Evolutionary conservation across 2,113 vertebrate species (phyloP).

Genomic region (Camarhynchus parvulus): DNA sequence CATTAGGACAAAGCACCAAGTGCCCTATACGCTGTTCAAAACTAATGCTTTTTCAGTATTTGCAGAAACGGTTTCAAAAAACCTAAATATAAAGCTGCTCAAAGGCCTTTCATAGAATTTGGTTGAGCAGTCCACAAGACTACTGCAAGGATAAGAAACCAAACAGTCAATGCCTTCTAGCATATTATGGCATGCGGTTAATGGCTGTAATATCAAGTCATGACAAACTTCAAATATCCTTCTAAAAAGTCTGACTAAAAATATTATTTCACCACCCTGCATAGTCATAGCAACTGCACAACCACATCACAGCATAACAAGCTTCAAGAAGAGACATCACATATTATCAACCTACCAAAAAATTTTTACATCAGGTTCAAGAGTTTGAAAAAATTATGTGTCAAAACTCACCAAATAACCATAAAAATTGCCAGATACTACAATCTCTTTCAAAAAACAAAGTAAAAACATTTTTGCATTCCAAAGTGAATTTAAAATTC

Average conservation of each 20-base stretch:
- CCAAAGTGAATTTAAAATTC: neutral
- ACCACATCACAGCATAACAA: neutral
- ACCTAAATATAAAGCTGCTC: neutral
- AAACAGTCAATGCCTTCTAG: neutral
- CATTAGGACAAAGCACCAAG: neutral
- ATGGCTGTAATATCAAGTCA: neutral
- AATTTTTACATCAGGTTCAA: neutral
- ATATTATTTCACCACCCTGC: neutral
- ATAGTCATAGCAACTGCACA: neutral
- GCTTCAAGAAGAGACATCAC: accelerated
- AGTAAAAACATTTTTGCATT: neutral
- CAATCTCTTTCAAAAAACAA: neutral
- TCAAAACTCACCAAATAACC: neutral
- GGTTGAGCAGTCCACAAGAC: neutral
- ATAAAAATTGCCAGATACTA: neutral
- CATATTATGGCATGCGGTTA: accelerated
- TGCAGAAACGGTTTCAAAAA: neutral
- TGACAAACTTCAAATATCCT: neutral
- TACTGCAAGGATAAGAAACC: neutral
- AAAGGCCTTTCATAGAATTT: neutral
- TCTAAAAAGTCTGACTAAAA: neutral
- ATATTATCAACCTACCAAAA: neutral
- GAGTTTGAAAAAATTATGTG: neutral
- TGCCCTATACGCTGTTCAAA: neutral
- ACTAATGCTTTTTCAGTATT: neutral